Evolutionary conservation across 2,888 invertebrate species (phyloP).

Genomic region (Carabus problematicus): DNA sequence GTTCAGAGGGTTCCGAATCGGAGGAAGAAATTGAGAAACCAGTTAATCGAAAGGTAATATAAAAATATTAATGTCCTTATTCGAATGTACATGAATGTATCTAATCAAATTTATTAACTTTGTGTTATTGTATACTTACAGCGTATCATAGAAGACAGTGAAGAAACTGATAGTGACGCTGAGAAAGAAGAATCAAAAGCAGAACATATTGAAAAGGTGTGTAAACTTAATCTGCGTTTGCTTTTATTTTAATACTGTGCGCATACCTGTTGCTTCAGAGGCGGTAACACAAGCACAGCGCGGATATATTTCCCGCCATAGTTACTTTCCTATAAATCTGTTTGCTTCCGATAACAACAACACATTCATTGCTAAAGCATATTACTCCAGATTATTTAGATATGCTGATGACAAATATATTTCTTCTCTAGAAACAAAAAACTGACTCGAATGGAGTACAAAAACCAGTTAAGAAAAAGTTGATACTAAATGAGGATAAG

Average conservation of each 20-base stretch:
- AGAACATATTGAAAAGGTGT: conserved; percentile 51
- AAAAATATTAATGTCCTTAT: too few relatives aligned
- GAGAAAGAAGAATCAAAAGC: conserved; percentile 45
- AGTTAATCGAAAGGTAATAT: conserved; percentile 48
- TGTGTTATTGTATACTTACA: conserved; percentile 31
- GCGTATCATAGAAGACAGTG: conserved; percentile 41
- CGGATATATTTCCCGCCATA: too few relatives aligned
- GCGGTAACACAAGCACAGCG: neutral
- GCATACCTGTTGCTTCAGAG: neutral
- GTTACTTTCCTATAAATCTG: neutral
- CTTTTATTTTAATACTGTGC: neutral
- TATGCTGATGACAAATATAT: neutral
- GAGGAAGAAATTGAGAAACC: conserved; percentile 45
- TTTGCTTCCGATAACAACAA: neutral
- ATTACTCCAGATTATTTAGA: neutral
- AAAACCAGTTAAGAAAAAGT: conserved; percentile 55
- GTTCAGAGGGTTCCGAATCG: conserved; percentile 58
- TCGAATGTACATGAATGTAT: too few relatives aligned
- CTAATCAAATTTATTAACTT: neutral
- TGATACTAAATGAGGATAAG: conserved; percentile 55
- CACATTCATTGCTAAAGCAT: neutral
- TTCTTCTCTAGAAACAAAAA: conserved; percentile 56
- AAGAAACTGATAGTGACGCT: conserved; percentile 45
- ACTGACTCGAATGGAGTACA: conserved; percentile 56
- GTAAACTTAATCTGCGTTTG: conserved; percentile 21